A percentile compares a stretch with the other conserved stretches of the same genome.
These are phyloP conservation scores for Ranitomeya imitator DNA, from an alignment of 2,113 vertebrate species.

Conservation along the genomic window DNA sequence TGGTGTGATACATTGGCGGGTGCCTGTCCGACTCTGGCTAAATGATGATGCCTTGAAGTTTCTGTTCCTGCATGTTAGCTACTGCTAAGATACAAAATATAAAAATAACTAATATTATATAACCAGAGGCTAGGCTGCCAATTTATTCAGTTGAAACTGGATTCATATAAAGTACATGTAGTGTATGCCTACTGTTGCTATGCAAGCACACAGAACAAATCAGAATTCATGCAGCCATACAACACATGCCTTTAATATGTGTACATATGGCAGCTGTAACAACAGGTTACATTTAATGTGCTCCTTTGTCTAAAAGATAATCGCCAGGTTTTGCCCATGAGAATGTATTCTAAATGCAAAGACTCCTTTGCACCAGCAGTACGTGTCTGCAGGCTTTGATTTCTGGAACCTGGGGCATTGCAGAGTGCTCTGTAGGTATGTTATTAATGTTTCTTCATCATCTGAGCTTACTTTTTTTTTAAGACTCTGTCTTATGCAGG, in stretches of 20 bases:
- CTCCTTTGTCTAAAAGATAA: not conserved
- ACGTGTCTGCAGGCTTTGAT: not conserved
- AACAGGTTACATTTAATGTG: not conserved
- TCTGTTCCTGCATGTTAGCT: not conserved
- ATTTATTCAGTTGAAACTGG: not conserved
- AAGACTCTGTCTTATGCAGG: not conserved
- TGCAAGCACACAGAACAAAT: not conserved
- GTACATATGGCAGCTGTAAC: not conserved
- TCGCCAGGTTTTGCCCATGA: not conserved
- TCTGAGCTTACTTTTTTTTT: not conserved
- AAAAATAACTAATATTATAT: slow-evolving; percentile 1
- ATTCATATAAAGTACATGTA: not conserved
- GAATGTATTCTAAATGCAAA: not conserved
- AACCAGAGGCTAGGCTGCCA: not conserved
- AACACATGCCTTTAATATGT: not conserved
- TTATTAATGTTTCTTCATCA: slow-evolving; percentile 5
- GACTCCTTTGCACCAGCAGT: not conserved
- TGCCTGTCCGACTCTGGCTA: not conserved
- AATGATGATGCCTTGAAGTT: not conserved
- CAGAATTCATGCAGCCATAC: not conserved
- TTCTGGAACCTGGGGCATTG: not conserved
- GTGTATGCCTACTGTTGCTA: not conserved
- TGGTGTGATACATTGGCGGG: not conserved
- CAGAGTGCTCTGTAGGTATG: not conserved
- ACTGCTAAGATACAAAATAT: not conserved